Base-by-base conservation (phyloP, 2,113 vertebrate genomes). In the Corydoras sp. region DNA sequence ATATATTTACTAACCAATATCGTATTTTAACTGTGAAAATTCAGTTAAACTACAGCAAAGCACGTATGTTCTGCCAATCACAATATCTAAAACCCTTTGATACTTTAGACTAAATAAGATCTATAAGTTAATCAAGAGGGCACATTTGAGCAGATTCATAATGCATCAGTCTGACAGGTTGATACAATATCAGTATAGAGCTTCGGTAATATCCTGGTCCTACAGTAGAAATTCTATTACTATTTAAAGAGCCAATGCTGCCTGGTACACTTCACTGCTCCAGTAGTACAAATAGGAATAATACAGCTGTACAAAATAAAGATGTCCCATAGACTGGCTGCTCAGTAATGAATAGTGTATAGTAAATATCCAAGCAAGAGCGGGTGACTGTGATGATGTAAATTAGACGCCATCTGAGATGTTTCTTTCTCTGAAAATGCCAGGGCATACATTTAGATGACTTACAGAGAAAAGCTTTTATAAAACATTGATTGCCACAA, bases 101-200 rank as follows among this genome's bases (percentile, higher is more conserved):
- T 82, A 78, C 77, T 7, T 73, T 31, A 18, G 66, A 62, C 73
- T 84, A 75, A 80, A 65, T 79, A 1, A 13, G 78, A 58, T 71
- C 54, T 76, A 78, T 51, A 86, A 86, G 87, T 89, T 87, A 87
- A 81, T 79, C 79, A 81, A 73, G 76, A 83, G 63, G 75, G 78
- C 75, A 75, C 81, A 85, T 74, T 75, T 89, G 76, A 85, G 85
- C 81, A 86, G 85, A 84, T 83, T 79, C 79, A 68, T 74, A 81
- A 77, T 76, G 81, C 75, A 81, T 54, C 58, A 48, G 4, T 75
- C n/a, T 66, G 29, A 12, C 48, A 15, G 79, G 76, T 77, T 75
- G 79, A 80, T 80, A 66, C 72, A 77, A 60, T 51, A 76, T 71
- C 82, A 74, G 2, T 77, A 70, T 60, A 51, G 63, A 77, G 69